These are phyloP conservation scores for Piscicola geometra DNA, from an alignment of 2,888 invertebrate species.

Conservation along the genomic window DNA sequence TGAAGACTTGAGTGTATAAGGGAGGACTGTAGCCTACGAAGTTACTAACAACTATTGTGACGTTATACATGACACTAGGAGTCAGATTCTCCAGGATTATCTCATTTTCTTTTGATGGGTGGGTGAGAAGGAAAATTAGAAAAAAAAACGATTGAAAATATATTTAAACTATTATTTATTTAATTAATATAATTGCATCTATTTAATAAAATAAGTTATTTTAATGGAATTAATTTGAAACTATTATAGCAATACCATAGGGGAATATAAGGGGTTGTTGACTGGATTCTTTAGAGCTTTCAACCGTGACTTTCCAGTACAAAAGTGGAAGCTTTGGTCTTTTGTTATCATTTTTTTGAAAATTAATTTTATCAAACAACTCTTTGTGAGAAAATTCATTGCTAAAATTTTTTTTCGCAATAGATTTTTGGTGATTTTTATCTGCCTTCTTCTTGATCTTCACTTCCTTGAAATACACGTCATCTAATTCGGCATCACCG, in stretches of 20 bases:
- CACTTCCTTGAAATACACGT: neutral
- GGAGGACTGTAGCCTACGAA: neutral
- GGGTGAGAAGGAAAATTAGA: no score
- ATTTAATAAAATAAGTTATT: no score
- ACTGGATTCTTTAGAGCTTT: neutral
- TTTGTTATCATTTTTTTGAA: neutral
- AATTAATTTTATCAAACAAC: neutral
- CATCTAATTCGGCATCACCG: neutral
- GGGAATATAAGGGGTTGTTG: neutral
- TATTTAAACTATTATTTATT: no score
- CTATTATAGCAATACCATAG: neutral
- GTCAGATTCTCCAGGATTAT: neutral
- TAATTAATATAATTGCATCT: no score
- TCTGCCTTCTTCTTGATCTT: neutral
- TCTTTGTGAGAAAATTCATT: neutral
- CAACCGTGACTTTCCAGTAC: neutral
- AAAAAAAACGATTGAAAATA: no score
- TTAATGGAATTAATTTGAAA: no score
- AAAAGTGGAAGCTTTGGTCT: neutral
- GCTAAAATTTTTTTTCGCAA: neutral
- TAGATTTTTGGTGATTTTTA: neutral
- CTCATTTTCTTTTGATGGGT: no score
- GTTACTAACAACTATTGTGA: neutral
- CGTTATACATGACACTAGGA: conserved; percentile 9
- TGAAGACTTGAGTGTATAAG: neutral